Evolutionary conservation across 2,113 vertebrate species (phyloP).

Genomic region (Scomber colias): DNA sequence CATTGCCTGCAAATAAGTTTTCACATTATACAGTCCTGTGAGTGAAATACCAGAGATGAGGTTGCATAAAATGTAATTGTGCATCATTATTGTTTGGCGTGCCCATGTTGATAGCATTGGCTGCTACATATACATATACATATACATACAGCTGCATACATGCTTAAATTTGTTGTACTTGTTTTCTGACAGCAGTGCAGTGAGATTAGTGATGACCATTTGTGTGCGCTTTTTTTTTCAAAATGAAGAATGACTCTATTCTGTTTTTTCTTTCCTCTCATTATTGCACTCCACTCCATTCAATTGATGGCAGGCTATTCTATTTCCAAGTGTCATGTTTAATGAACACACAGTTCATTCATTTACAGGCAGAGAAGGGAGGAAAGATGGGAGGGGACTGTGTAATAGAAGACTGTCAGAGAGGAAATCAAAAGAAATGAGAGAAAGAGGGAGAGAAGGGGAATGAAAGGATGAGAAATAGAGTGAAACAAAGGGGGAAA

Average conservation of each 20-base stretch:
- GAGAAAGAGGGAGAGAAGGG: neutral
- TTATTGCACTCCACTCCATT: constrained; percentile 61
- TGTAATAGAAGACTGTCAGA: constrained; percentile 1
- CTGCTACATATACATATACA: neutral
- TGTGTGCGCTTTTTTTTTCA: constrained; percentile 48
- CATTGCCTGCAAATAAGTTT: constrained; percentile 60
- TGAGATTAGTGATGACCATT: constrained; percentile 56
- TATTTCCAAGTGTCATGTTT: constrained; percentile 73
- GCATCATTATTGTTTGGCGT: constrained; percentile 26
- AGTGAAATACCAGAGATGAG: constrained; percentile 55
- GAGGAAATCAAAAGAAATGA: constrained; percentile 50
- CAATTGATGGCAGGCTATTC: constrained; percentile 51
- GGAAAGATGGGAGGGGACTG: neutral
- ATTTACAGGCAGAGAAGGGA: constrained; percentile 51
- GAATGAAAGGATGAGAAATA: constrained; percentile 7
- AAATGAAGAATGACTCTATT: constrained; percentile 61
- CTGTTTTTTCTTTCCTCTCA: constrained; percentile 47
- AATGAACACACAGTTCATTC: constrained; percentile 70
- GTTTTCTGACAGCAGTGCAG: constrained; percentile 4
- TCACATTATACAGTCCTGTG: constrained; percentile 40
- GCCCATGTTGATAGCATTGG: neutral
- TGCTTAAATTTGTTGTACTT: constrained; percentile 19
- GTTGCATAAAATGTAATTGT: constrained; percentile 46
- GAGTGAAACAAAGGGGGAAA: constrained; percentile 14
- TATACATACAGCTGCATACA: constrained; percentile 5